These are phyloP conservation scores for Serilophus lunatus DNA, from an alignment of 2,113 vertebrate genomes.

Conservation along the genomic window DNA sequence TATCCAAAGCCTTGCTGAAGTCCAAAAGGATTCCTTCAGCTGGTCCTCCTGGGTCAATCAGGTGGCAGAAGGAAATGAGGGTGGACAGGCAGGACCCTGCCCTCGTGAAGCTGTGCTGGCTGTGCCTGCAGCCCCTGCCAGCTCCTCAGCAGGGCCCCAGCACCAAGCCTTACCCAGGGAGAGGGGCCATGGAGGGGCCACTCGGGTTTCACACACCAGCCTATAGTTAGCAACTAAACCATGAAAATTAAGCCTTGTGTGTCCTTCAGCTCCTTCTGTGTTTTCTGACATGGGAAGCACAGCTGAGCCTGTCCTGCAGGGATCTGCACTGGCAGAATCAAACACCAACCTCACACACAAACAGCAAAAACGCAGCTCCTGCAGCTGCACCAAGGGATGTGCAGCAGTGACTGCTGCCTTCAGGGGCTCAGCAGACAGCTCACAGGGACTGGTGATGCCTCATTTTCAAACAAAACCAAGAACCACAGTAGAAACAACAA, in stretches of 20 bases:
- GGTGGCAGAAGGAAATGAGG: background rate
- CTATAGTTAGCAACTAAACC: constrained; percentile 18
- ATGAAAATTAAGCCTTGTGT: background rate
- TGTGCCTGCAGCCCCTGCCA: background rate
- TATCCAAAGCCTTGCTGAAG: background rate
- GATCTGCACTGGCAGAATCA: fast-evolving
- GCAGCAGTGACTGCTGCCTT: background rate
- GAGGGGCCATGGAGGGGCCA: background rate
- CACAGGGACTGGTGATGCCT: background rate
- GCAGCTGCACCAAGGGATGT: fast-evolving
- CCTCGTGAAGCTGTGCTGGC: background rate
- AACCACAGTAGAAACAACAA: background rate
- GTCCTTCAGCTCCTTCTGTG: background rate
- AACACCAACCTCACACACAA: background rate
- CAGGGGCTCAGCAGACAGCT: background rate
- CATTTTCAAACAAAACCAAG: background rate
- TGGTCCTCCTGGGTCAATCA: background rate
- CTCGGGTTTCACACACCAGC: background rate
- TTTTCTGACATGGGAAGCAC: background rate
- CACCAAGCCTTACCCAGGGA: fast-evolving
- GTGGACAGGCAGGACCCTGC: background rate
- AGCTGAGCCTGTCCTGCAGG: background rate
- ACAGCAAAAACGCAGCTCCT: background rate
- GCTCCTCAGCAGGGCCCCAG: background rate
- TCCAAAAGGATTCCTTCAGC: background rate